Evolutionary conservation across 2,113 vertebrate genomes (phyloP).

Genomic region (Caloenas nicobarica): DNA sequence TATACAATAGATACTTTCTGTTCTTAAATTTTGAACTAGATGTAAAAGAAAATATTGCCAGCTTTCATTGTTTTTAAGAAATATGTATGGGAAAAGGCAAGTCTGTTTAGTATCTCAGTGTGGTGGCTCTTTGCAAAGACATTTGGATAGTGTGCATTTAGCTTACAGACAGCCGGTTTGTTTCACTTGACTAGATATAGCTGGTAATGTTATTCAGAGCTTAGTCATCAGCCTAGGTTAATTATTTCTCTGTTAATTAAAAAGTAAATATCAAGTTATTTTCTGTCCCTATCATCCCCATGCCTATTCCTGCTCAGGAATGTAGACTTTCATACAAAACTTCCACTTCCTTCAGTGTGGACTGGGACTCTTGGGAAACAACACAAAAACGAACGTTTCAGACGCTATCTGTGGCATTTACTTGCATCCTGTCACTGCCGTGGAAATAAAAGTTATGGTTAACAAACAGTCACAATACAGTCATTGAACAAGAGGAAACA

Average conservation of each 20-base stretch:
- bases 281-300: not conserved
- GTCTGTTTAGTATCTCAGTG: not conserved
- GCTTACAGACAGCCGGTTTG: not conserved
- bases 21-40: not conserved
- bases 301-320: not conserved
- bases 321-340: not conserved
- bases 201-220: not conserved
- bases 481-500: constrained; percentile 53
- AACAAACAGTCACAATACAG: not conserved
- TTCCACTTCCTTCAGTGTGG: not conserved
- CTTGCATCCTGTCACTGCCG: not conserved
- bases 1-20: not conserved
- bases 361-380: not conserved
- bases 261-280: not conserved
- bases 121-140: not conserved
- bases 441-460: constrained; percentile 3
- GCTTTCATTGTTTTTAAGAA: not conserved
- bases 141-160: not conserved
- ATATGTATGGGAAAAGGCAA: not conserved
- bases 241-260: not conserved
- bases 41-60: not conserved
- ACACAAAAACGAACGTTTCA: rapidly evolving
- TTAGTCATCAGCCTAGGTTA: not conserved
- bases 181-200: not conserved
- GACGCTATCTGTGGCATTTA: not conserved